phyloP scores from a whole-genome alignment of 2,888 invertebrate species.

The Helleia helle region DNA sequence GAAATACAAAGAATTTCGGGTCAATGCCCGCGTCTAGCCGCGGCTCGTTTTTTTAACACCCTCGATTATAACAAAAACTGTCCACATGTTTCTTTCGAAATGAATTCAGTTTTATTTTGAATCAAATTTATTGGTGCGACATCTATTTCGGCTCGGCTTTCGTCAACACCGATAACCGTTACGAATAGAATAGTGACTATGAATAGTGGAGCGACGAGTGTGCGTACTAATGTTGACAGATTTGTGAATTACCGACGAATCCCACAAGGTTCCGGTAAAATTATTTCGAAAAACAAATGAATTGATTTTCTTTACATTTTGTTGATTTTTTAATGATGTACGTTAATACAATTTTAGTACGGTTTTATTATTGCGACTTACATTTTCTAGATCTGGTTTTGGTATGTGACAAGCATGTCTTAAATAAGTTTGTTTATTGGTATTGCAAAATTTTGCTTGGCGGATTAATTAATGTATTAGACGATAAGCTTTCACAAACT shows the following conservation, averaged over 20 bases:
- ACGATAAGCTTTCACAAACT: too few relatives aligned
- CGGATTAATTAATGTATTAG: too few relatives aligned
- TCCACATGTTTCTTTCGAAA: slow-evolving; percentile 41
- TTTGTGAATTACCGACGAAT: slow-evolving; percentile 61
- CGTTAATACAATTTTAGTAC: too few relatives aligned
- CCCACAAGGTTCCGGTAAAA: slow-evolving; percentile 30
- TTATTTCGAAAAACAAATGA: slow-evolving; percentile 12
- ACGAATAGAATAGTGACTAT: slow-evolving; percentile 42
- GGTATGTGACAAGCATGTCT: too few relatives aligned
- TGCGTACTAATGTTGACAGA: slow-evolving; percentile 53
- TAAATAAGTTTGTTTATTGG: too few relatives aligned
- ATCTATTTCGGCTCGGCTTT: slow-evolving; percentile 58
- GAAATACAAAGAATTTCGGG: slow-evolving; percentile 48
- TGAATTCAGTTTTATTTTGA: slow-evolving; percentile 45
- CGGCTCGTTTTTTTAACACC: slow-evolving; percentile 43
- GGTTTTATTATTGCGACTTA: too few relatives aligned
- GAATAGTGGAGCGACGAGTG: slow-evolving; percentile 52
- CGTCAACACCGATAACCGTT: slow-evolving; percentile 41
- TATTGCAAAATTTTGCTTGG: too few relatives aligned
- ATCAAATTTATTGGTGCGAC: slow-evolving; percentile 57
- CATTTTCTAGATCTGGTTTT: too few relatives aligned
- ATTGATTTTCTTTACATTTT: not conserved
- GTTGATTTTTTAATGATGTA: too few relatives aligned
- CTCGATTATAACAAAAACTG: slow-evolving; percentile 51
- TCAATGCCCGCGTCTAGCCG: slow-evolving; percentile 37